Evolutionary conservation across 2,888 invertebrate genomes (phyloP).

Genomic region (Eudasyphora cyanicolor): DNA sequence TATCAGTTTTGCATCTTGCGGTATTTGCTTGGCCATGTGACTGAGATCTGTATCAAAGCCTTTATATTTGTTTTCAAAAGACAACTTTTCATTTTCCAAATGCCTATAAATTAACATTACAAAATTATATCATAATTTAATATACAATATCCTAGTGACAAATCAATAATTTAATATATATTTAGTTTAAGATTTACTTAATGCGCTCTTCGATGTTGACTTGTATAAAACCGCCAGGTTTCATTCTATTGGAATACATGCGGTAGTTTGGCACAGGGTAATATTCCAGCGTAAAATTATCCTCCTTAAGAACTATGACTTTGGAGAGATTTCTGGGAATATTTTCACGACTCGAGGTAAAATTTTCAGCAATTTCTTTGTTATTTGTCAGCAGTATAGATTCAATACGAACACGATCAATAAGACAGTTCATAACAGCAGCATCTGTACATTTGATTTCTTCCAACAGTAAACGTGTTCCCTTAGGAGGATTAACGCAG

Average conservation of each 20-base stretch:
- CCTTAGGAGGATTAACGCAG: constrained; percentile 71
- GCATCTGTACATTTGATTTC: constrained; percentile 87
- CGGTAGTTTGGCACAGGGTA: constrained; percentile 89
- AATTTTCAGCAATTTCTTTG: constrained; percentile 84
- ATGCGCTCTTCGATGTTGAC: constrained; percentile 85
- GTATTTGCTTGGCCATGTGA: constrained; percentile 64
- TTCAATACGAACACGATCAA: constrained; percentile 89
- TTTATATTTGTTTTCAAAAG: constrained; percentile 41
- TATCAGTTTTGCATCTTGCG: constrained; percentile 59
- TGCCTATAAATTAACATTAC: constrained; percentile 9
- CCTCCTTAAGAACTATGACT: constrained; percentile 84
- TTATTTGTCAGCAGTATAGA: constrained; percentile 85
- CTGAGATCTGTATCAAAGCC: constrained; percentile 59
- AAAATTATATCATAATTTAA: background rate
- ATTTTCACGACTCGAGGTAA: constrained; percentile 84
- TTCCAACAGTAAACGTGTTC: constrained; percentile 82
- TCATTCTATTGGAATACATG: constrained; percentile 84
- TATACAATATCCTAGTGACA: background rate
- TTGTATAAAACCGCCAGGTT: constrained; percentile 83
- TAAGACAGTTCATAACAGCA: constrained; percentile 90
- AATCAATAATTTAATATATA: background rate
- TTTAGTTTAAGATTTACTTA: too few species aligned
- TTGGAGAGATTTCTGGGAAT: constrained; percentile 86
- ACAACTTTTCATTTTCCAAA: constrained; percentile 45
- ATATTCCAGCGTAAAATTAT: constrained; percentile 81